Base-by-base conservation (phyloP, 2,113 vertebrate genomes). In the Burhinus bistriatus region DNA sequence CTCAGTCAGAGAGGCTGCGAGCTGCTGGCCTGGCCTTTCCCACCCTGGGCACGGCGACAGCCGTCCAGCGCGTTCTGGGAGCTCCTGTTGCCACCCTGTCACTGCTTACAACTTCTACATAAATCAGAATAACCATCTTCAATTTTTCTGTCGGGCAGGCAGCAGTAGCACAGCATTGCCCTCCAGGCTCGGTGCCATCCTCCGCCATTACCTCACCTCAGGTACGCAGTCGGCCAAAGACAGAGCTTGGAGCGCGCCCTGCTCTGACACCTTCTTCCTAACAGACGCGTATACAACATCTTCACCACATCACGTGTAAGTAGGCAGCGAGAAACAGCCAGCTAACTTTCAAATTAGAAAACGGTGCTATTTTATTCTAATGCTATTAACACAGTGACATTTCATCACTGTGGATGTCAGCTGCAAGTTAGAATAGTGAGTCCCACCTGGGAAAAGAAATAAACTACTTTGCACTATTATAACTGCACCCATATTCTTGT, bases 1-100 rank as follows among this genome's bases (percentile, higher is more conserved):
- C 7, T 23, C 77, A 7, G 54, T 12, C 36, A 29, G 42, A 40
- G n/a, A 25, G 4, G 5, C 57, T 20, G 20, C 2, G 3, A 45
- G 64, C 15, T 4, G 3, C 0, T 1, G 38, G 44, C 72, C 44
- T 5, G 54, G n/a, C n/a, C 76, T 8, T 3, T 20, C n/a, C 62
- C 57, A 16, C 2, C 1, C 40, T 6, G 12, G 1, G 3, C 45
- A 2, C 6, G n/a, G 40, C 4, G 0, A 36, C 3, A 7, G 12
- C n/a, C 1, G 4, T 5, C 32, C 38, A 7, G 38, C 40, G 65
- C 1, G 2, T 72, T 34, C 2, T 6, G 40, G 47, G 66, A 68
- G 21, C 52, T 54, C 45, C 73, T 29, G 1, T 8, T 26, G 30
- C 26, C 29, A 7, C 38, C 17, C 51, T 5, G 9, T 17, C 59